A percentile compares a stretch with the other conserved stretches of the same genome.
phyloP scores from a whole-genome alignment of 1,140 invertebrate genomes.

The Drosophila nigromelanica region DNA sequence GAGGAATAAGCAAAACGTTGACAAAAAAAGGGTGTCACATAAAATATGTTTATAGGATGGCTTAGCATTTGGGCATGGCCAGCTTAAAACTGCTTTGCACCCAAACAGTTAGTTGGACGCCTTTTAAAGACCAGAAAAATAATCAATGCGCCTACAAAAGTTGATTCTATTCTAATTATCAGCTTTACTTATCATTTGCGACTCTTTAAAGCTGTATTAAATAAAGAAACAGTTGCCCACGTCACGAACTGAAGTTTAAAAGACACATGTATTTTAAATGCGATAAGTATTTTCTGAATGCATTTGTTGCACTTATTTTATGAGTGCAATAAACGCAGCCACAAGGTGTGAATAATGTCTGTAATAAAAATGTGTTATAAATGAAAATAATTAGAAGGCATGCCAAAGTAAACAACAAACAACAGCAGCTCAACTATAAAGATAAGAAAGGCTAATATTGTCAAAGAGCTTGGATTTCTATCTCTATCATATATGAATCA shows the following conservation, averaged over 20 bases:
- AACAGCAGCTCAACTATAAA: constrained; percentile 28
- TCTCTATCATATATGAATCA: no score
- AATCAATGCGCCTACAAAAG: no score
- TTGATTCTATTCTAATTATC: no score
- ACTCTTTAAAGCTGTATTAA: constrained; percentile 22
- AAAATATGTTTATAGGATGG: constrained; percentile 68
- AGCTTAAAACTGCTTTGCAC: no score
- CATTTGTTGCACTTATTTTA: constrained; percentile 45
- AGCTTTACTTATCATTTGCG: background rate
- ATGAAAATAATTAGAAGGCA: constrained; percentile 31
- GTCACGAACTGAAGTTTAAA: constrained; percentile 22
- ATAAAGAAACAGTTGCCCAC: background rate
- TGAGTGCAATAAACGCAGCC: constrained; percentile 55
- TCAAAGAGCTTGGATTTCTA: background rate
- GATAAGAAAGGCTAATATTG: constrained; percentile 19
- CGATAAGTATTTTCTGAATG: constrained; percentile 59
- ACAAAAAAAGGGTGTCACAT: constrained; percentile 71
- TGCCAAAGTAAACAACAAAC: constrained; percentile 38
- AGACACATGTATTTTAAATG: constrained; percentile 41
- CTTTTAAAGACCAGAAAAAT: no score
- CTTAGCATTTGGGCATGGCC: background rate
- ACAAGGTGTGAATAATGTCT: constrained; percentile 50
- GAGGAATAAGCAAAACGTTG: constrained; percentile 66
- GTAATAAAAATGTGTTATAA: constrained; percentile 36
- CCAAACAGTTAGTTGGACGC: no score